Evolutionary conservation across 2,113 vertebrate genomes (phyloP).

Genomic region (Nannobrachium achirus): DNA sequence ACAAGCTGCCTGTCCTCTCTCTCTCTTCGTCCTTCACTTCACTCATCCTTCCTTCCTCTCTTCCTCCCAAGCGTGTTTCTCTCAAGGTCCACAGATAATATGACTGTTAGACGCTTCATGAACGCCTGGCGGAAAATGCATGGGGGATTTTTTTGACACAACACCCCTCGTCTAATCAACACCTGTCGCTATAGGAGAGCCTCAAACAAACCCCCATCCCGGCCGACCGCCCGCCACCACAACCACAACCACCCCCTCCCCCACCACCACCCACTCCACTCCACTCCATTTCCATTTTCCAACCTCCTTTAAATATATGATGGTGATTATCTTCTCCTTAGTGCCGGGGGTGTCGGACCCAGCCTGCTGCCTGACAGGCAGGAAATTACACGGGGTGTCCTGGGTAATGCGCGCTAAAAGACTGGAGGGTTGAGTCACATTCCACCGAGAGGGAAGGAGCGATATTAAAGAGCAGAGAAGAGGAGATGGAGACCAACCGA

Average conservation of each 20-base stretch:
- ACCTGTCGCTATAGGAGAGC: constrained; percentile 59
- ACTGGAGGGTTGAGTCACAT: constrained; percentile 49
- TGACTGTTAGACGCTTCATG: constrained; percentile 53
- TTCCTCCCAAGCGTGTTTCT: not conserved
- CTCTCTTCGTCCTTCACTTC: not conserved
- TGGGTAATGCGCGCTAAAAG: constrained; percentile 59
- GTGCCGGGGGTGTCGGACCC: constrained; percentile 51
- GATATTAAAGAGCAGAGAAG: constrained; percentile 7
- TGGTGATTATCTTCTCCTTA: constrained; percentile 63
- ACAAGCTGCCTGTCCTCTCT: not conserved
- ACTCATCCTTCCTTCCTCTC: constrained; percentile 5
- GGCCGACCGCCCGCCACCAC: not conserved
- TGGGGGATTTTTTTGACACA: constrained; percentile 60
- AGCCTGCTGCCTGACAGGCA: constrained; percentile 44
- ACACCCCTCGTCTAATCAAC: constrained; percentile 71
- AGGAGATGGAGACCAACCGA: not conserved
- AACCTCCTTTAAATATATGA: constrained; percentile 62
- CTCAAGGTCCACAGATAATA: constrained; percentile 46
- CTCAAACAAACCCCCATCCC: not conserved
- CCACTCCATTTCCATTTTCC: not conserved
- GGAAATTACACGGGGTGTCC: constrained; percentile 62
- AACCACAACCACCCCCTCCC: not conserved
- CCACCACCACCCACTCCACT: not conserved
- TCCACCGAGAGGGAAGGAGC: constrained; percentile 12
- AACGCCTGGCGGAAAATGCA: constrained; percentile 61